Evolutionary conservation across 1,140 invertebrate genomes (phyloP), one percentile per base, ranked within the genome.

Genomic region (Lepidurus packardi): DNA sequence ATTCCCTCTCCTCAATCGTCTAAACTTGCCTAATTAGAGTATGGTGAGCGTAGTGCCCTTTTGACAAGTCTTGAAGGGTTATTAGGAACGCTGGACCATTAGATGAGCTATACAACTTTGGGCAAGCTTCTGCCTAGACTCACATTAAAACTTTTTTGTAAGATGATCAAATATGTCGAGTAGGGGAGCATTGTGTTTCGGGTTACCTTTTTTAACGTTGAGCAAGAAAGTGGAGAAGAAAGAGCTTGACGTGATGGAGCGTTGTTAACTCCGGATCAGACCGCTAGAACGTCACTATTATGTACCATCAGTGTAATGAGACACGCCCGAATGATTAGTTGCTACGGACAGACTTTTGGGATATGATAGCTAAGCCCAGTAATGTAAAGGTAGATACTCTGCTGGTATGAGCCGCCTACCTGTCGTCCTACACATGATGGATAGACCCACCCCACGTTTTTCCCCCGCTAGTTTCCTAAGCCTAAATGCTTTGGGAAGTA

Each of bases 261-360:
- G 53, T 21, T 21, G 21, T 13, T 9, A 65, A 65, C 13, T 9
- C 16, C 53, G 7, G 53, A 9, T 16, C 1, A 21, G 8, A 65
- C 21, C 5, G 53, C 21, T 1, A 21, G 0, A 9, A 65, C 53
- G 21, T 65, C 21, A 7, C 53, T 65, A 13, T 65, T 65, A 65
- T 65, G 21, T n/a, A 65, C 0, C 13, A 65, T 65, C 53, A 65
- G 21, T 21, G 53, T 65, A 65, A 65, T 7, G 6, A 65, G 53
- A 65, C 13, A 65, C 53, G 53, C 53, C 53, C 21, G 53, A 65
- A 65, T 65, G 53, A 65, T 65, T 13, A 65, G 53, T 16, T 65
- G 53, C 13, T 21, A 65, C n/a, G 53, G 34, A 4, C 34, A 34
- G 34, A 34, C 21, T 9, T 16, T 65, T 7, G 53, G 9, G 16